Base-by-base conservation (phyloP, 2,113 vertebrate species). In the Larimichthys crocea region DNA sequence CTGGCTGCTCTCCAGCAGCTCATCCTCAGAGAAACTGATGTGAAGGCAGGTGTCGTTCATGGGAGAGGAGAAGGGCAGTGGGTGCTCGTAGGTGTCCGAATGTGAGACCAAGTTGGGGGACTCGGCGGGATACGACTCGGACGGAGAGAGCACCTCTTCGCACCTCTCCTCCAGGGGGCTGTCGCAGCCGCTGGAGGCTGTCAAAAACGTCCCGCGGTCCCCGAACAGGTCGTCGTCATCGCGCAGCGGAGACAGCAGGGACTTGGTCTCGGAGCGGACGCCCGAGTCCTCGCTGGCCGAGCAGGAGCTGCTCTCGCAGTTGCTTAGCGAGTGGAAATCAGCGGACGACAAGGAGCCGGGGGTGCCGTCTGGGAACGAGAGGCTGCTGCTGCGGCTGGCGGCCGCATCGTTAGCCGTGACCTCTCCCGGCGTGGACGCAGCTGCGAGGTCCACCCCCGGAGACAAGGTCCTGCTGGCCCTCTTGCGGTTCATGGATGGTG, bases 1-100 rank as follows among this genome's bases (percentile, higher is more conserved):
- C 55, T 90, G 83, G 74, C 59, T 80, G 53, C 88, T 89, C 74
- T 95, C 94, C 71, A 95, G 90, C 78, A 96, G 83, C 90, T 97
- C 96, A 3, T 96, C 96, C 70, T 97, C 96, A 0, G 96, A 97
- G 83, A 97, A 95, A 65, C 96, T 96, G 92, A 96, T 97, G 83
- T 97, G 96, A 72, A 97, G 92, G 87, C 96, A 94, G 49, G 96
- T 97, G 14, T 96, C 92, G 0, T 97, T 92, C 3, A 92, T 35
- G 0, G 92, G 89, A 3, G 89, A 89, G 31, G 91, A 93, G 86
- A 95, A 93, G 22, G 94, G 91, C 68, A 89, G 72, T 0, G 80
- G 79, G 64, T 67, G 80, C 66, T 94, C 91, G 11, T 52, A 84
- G 82, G 84, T 76, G 73, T 88, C 84, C 4, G 70, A 61, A 5